Conservation (phyloP, 2,797 vertebrate genomes). For the Clarias platycephalus region DNA sequence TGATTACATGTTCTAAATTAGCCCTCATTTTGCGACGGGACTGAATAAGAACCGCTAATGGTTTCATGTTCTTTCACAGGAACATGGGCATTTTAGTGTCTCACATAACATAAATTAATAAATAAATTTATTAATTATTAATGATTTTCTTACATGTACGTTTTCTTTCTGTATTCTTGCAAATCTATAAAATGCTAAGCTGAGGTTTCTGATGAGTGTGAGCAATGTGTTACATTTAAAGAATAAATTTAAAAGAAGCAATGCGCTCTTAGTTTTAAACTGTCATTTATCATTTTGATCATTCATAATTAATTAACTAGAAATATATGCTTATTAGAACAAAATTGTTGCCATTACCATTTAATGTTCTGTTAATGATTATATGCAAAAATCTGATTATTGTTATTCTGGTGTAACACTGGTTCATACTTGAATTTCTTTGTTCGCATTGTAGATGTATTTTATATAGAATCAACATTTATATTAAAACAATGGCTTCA, state of each 20-base stretch:
- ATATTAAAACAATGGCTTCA: not conserved
- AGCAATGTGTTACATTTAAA: not conserved
- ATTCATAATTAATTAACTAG: not conserved
- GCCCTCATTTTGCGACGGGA: constrained; percentile 14
- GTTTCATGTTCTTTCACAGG: constrained; percentile 17
- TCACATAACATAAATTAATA: too few species aligned
- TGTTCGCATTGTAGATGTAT: not conserved
- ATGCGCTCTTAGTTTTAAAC: not conserved
- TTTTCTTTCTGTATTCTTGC: not conserved
- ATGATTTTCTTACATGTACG: too few species aligned
- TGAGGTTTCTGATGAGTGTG: not conserved
- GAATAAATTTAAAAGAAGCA: not conserved
- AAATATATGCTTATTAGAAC: not conserved
- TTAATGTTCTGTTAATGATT: not conserved
- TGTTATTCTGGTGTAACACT: not conserved
- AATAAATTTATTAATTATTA: too few species aligned
- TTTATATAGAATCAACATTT: not conserved
- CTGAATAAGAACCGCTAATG: not conserved
- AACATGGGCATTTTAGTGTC: not conserved
- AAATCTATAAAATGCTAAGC: not conserved
- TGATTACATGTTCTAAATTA: not conserved
- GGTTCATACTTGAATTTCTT: not conserved
- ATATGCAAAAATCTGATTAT: not conserved
- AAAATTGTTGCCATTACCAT: not conserved
- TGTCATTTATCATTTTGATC: not conserved